A percentile compares a stretch with the other conserved stretches of the same genome.
Evolutionary conservation across 2,888 invertebrate genomes (phyloP).

Genomic region (Ommatoiulus sabulosus): DNA sequence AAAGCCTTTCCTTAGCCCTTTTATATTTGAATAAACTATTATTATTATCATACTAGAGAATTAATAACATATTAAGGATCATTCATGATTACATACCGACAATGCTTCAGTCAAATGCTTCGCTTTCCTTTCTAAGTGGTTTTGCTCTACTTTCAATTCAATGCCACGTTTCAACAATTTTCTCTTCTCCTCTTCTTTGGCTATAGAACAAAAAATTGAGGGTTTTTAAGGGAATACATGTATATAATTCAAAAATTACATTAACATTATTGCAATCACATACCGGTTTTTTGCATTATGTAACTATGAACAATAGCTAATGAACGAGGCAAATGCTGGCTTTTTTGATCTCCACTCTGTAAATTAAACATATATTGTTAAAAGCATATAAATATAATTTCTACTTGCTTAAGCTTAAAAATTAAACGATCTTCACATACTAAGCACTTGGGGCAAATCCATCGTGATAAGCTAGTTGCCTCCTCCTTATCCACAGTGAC

Average conservation of each 20-base stretch:
- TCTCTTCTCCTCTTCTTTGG: constrained; percentile 56
- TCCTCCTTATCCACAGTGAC: constrained; percentile 42
- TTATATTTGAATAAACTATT: no score
- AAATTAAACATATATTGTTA: background rate
- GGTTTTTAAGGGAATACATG: background rate
- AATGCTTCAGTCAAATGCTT: constrained; percentile 57
- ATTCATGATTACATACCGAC: constrained; percentile 45
- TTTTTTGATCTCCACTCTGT: constrained; percentile 31
- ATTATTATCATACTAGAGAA: background rate
- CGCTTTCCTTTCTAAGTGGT: constrained; percentile 57
- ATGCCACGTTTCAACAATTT: constrained; percentile 56
- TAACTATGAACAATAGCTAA: constrained; percentile 59
- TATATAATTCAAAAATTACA: background rate
- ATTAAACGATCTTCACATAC: constrained; percentile 20
- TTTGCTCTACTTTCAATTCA: constrained; percentile 57
- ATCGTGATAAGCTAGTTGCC: constrained; percentile 26
- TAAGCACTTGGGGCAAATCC: constrained; percentile 59
- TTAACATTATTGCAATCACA: background rate
- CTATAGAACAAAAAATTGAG: background rate
- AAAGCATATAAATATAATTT: background rate
- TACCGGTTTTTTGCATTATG: constrained; percentile 59
- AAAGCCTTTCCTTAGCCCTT: no score
- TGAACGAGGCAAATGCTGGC: constrained; percentile 30
- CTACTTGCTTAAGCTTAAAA: background rate
- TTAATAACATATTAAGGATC: no score